Conservation (phyloP, 2,797 vertebrate species). For the Sparus aurata region DNA sequence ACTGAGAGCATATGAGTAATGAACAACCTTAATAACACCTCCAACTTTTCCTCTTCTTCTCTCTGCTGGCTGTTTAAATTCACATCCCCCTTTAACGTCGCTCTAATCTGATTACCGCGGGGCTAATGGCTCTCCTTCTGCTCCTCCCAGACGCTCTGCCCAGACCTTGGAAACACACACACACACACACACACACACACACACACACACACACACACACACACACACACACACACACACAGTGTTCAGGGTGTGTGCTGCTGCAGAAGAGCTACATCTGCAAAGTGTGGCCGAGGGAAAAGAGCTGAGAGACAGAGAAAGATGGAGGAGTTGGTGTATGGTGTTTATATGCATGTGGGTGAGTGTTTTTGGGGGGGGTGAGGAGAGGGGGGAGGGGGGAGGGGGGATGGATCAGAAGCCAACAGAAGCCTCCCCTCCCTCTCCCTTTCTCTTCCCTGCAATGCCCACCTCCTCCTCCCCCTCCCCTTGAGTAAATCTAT, state of each 20-base stretch:
- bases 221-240: constrained; percentile 65
- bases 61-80: constrained; percentile 84
- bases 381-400: background rate
- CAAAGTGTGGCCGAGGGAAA: constrained; percentile 74
- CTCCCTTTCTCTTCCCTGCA: constrained; percentile 66
- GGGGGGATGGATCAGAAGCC: constrained; percentile 44
- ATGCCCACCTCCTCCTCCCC: constrained; percentile 59
- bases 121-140: constrained; percentile 92
- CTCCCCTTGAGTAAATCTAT: constrained; percentile 92
- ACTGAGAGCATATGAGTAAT: constrained; percentile 78
- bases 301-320: constrained; percentile 71
- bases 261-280: constrained; percentile 82
- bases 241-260: constrained; percentile 66
- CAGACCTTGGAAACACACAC: constrained; percentile 94
- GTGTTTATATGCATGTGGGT: constrained; percentile 76
- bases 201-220: constrained; percentile 70
- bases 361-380: constrained; percentile 58
- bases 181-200: constrained; percentile 42
- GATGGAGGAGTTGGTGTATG: constrained; percentile 66
- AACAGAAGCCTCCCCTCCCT: constrained; percentile 54
- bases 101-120: constrained; percentile 89
- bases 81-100: constrained; percentile 90
- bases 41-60: constrained; percentile 84
- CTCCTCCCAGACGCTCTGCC: constrained; percentile 95
- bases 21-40: constrained; percentile 90